Conservation (phyloP, 1,140 invertebrate genomes). For the Bombus turneri region DNA sequence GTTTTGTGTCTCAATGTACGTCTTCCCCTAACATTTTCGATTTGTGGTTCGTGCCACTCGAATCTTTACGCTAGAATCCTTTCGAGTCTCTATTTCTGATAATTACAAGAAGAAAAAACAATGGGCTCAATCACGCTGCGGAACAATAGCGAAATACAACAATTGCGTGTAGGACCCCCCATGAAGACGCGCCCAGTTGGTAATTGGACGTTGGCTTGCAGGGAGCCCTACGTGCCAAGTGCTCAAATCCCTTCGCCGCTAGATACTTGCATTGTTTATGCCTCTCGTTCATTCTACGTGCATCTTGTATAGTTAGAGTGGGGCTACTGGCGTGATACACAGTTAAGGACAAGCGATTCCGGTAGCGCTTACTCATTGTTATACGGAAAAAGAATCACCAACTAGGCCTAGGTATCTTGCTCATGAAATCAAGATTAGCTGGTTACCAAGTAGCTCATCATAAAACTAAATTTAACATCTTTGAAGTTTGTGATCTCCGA, state of each 20-base stretch:
- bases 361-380: constrained; percentile 47
- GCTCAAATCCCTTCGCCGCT: constrained; percentile 74
- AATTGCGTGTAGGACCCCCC: constrained; percentile 82
- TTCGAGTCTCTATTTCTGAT: constrained; percentile 65
- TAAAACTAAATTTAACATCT: background rate
- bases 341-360: constrained; percentile 60
- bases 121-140: constrained; percentile 79
- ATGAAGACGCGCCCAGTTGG: constrained; percentile 79
- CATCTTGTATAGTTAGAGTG: constrained; percentile 44
- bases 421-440: constrained; percentile 2
- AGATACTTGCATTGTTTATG: constrained; percentile 77
- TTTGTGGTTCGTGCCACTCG: constrained; percentile 7
- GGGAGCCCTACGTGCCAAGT: constrained; percentile 81
- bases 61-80: constrained; percentile 35
- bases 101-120: constrained; percentile 80
- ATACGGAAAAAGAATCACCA: constrained; percentile 21
- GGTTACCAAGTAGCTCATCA: background rate
- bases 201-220: constrained; percentile 79
- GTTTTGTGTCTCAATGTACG: background rate
- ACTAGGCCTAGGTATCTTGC: background rate
- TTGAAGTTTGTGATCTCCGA: too few species aligned
- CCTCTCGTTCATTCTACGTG: constrained; percentile 54
- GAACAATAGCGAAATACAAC: constrained; percentile 82
- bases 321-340: constrained; percentile 45
- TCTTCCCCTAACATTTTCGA: background rate